Evolutionary conservation across 2,113 vertebrate species (phyloP), one percentile per base, ranked within the genome.

Genomic region (Pseudopipra pipra): DNA sequence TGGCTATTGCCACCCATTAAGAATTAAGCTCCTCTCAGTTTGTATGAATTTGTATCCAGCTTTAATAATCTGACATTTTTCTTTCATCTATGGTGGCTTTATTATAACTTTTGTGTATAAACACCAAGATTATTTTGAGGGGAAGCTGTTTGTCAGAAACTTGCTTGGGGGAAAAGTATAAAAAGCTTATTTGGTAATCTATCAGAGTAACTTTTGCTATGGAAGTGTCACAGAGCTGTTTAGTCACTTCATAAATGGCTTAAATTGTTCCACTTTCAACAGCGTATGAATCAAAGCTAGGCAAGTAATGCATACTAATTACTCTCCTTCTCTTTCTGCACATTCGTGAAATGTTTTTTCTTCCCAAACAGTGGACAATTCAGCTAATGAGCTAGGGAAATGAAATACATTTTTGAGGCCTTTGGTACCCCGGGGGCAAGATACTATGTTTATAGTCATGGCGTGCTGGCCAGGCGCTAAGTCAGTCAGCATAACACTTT

Each of bases 291-390:
- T 96, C 89, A 87, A 47, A 74, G 47, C 89, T 77, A 63, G 79
- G 22, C 90, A 52, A 86, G 93, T 71, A 56, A 35, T 74, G 95
- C 93, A 95, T 97, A 43, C 72, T 95, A 95, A 96, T 93, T 85
- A 77, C 11, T 70, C 22, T 70, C 54, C 51, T 80, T n/a, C 56
- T 92, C 25, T 91, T 86, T 79, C 62, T 85, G 41, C 63, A 18
- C 51, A 79, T 83, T 55, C 3, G 14, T 58, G 67, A 74, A 63
- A 84, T 75, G 56, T 39, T 83, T 92, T 68, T 86, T 25, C 37
- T 90, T 82, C 56, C 43, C n/a, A n/a, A 84, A 70, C 59, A 71
- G 72, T 23, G 65, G 47, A 17, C 22, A n/a, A 9, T 80, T 67
- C 31, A 33, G 71, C 51, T 85, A 39, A 47, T 47, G 30, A 66